phyloP scores from a whole-genome alignment of 2,797 vertebrate genomes.

The Cercopithecus petaurista region DNA sequence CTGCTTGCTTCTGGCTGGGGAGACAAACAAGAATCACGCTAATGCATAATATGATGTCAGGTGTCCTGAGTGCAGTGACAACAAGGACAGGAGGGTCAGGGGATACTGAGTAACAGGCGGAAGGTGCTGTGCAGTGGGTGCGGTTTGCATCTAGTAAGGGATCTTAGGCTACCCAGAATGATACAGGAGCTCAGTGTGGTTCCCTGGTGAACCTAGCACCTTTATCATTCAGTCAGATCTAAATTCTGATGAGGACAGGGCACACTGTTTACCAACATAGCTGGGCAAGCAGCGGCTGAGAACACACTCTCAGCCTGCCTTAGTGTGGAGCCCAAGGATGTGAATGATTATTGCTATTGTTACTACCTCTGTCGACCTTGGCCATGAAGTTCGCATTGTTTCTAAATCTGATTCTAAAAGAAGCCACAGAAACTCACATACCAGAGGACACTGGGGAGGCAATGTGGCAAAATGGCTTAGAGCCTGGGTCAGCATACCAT shows the following conservation, averaged over 20 bases:
- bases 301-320: constrained; percentile 71
- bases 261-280: constrained; percentile 56
- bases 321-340: constrained; percentile 72
- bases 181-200: background rate
- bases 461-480: background rate
- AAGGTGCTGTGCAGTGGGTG: background rate
- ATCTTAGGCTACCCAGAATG: background rate
- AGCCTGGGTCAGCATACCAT: background rate
- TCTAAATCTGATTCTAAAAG: constrained; percentile 9
- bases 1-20: background rate
- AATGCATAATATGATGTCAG: background rate
- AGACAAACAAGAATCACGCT: background rate
- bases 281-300: constrained; percentile 57
- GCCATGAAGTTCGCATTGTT: background rate
- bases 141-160: background rate
- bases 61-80: background rate
- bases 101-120: background rate
- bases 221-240: background rate
- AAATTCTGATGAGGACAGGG: constrained; percentile 21
- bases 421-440: background rate
- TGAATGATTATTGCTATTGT: background rate
- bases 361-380: background rate
- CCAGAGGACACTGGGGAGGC: background rate
- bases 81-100: background rate
- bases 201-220: background rate